These are phyloP conservation scores for Lytechinus pictus DNA, from an alignment of 35 echinoderm and acorn worm genomes.

Conservation along the genomic window DNA sequence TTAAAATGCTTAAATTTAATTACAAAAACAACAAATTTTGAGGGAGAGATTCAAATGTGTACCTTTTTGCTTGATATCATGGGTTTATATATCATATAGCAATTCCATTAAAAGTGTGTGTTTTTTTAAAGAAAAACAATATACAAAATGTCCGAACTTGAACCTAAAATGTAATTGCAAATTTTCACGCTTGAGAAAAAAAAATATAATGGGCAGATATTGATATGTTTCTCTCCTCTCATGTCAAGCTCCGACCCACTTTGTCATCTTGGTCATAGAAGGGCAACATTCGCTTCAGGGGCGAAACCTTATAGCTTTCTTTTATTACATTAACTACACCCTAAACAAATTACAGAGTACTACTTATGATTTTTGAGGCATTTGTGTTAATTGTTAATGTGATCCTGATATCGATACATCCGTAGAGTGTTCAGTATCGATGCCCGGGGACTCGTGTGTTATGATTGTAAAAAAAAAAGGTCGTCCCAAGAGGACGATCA, in stretches of 20 bases:
- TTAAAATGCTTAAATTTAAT: no score
- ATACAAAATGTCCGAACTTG: no score
- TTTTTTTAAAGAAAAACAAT: no score
- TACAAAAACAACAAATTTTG: no score
- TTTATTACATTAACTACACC: neutral
- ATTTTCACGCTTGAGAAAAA: no score
- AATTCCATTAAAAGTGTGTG: no score
- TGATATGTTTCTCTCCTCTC: neutral
- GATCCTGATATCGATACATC: neutral
- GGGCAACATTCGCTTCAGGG: neutral
- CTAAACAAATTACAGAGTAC: neutral
- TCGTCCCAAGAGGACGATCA: neutral
- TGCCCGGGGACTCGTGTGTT: neutral
- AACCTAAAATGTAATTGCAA: no score
- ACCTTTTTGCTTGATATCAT: no score
- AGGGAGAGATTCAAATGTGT: no score
- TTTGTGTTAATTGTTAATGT: neutral
- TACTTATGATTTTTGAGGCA: neutral
- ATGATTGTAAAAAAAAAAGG: neutral
- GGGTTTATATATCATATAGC: no score
- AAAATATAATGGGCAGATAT: neutral
- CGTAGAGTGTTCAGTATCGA: neutral
- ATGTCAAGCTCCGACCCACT: neutral
- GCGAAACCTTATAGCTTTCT: neutral
- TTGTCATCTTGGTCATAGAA: neutral